phyloP scores from a whole-genome alignment of 2,888 invertebrate genomes.

The Schizaphis graminum region DNA sequence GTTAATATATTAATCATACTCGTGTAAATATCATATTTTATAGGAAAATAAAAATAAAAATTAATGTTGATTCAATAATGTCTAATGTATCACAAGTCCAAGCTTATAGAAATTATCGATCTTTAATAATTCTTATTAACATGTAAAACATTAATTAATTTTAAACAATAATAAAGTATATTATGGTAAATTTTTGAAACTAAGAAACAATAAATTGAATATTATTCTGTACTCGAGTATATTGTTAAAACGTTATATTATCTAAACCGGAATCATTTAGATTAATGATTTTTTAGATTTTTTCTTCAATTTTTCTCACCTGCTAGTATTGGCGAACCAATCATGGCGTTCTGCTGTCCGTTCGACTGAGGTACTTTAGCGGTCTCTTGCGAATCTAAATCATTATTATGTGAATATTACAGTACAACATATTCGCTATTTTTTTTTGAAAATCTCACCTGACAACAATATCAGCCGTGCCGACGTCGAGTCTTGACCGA shows the following conservation, averaged over 20 bases:
- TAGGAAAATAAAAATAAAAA: too few species aligned
- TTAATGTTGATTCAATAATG: too few species aligned
- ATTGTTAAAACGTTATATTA: neutral
- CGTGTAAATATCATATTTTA: too few species aligned
- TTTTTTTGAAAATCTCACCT: slow-evolving; percentile 73
- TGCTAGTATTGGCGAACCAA: slow-evolving; percentile 34
- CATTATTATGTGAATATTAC: neutral
- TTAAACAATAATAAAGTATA: neutral
- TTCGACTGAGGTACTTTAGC: neutral
- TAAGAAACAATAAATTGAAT: neutral
- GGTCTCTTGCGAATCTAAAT: slow-evolving; percentile 27
- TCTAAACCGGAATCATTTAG: neutral
- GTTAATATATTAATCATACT: too few species aligned
- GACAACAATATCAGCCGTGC: slow-evolving; percentile 90
- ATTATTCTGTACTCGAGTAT: neutral
- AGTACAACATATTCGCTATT: neutral
- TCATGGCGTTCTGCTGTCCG: slow-evolving; percentile 41
- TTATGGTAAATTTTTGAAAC: neutral
- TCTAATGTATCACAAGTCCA: too few species aligned
- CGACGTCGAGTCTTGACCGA: slow-evolving; percentile 85
- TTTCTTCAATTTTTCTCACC: slow-evolving; percentile 22
- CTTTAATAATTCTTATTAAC: neutral
- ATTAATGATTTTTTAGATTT: too few species aligned
- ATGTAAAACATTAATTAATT: neutral
- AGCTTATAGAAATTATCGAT: neutral